Conservation (phyloP, 1,140 invertebrate species). For the Temnothorax nylanderi region DNA sequence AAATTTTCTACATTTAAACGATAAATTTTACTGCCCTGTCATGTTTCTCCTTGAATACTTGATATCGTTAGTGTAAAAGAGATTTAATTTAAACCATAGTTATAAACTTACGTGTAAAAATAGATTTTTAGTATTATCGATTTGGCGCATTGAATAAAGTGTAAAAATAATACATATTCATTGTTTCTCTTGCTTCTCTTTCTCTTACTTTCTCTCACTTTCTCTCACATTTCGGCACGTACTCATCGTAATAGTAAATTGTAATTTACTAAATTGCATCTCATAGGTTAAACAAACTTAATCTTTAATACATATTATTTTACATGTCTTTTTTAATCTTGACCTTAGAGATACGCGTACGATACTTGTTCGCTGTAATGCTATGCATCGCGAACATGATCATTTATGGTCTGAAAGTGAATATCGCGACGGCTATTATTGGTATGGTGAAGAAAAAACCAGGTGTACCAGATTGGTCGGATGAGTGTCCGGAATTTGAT, state of each 20-base stretch:
- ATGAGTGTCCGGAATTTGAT: constrained; percentile 76
- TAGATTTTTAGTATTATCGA: neutral
- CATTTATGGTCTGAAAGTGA: constrained; percentile 94
- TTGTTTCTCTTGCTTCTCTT: neutral
- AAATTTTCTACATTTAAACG: neutral
- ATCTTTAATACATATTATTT: neutral
- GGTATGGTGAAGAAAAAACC: constrained; percentile 93
- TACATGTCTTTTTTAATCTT: constrained; percentile 15
- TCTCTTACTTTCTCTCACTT: constrained; percentile 19
- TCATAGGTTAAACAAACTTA: neutral
- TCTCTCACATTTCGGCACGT: neutral
- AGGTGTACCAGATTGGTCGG: neutral
- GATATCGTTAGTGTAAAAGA: neutral
- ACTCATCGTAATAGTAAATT: neutral
- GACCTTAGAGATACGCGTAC: constrained; percentile 71
- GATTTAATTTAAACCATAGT: neutral
- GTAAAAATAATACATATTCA: neutral
- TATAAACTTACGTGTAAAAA: neutral
- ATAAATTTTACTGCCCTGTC: neutral
- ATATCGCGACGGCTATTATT: constrained; percentile 94
- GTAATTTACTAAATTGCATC: neutral
- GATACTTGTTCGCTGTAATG: constrained; percentile 83
- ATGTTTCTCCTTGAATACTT: neutral
- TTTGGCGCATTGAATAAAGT: no score
- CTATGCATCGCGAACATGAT: constrained; percentile 87